These are phyloP conservation scores for Invenusta paracnida DNA, from an alignment of 2,888 invertebrate species.

Conservation along the genomic window DNA sequence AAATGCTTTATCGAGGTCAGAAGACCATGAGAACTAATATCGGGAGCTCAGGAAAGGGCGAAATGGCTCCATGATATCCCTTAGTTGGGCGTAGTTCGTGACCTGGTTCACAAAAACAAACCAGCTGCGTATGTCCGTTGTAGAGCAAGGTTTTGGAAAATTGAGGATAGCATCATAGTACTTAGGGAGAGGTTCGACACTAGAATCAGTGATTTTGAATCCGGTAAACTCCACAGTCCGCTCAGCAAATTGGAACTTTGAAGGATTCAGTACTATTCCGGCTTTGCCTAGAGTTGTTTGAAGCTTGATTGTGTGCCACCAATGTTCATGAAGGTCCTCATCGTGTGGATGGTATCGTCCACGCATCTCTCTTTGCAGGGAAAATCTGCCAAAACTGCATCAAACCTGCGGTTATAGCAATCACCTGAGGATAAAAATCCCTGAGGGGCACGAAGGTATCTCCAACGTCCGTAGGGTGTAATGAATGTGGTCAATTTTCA, in stretches of 20 bases:
- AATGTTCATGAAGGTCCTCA: conserved; percentile 29
- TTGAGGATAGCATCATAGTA: not conserved
- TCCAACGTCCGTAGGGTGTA: conserved; percentile 44
- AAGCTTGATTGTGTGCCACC: conserved; percentile 34
- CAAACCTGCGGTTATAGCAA: conserved; percentile 46
- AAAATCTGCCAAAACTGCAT: conserved; percentile 45
- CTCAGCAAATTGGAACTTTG: conserved; percentile 21
- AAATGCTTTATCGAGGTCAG: not conserved
- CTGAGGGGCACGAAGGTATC: conserved; percentile 46
- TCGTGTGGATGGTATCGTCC: conserved; percentile 36
- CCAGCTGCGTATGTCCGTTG: not conserved
- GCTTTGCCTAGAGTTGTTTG: not conserved
- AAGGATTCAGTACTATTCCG: conserved; percentile 35
- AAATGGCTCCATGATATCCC: conserved; percentile 46
- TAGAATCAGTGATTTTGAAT: conserved; percentile 15
- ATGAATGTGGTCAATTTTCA: conserved; percentile 43
- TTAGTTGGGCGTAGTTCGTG: conserved; percentile 46
- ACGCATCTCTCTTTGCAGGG: conserved; percentile 45
- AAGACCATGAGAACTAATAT: not conserved
- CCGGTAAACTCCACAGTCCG: not conserved
- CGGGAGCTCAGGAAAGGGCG: conserved; percentile 43
- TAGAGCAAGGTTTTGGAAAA: not conserved
- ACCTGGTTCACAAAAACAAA: no score
- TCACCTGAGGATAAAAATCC: conserved; percentile 46
- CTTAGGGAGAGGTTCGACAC: conserved; percentile 3